These are phyloP conservation scores for Micropterix aruncella DNA, from an alignment of 2,888 invertebrate species.

Conservation along the genomic window DNA sequence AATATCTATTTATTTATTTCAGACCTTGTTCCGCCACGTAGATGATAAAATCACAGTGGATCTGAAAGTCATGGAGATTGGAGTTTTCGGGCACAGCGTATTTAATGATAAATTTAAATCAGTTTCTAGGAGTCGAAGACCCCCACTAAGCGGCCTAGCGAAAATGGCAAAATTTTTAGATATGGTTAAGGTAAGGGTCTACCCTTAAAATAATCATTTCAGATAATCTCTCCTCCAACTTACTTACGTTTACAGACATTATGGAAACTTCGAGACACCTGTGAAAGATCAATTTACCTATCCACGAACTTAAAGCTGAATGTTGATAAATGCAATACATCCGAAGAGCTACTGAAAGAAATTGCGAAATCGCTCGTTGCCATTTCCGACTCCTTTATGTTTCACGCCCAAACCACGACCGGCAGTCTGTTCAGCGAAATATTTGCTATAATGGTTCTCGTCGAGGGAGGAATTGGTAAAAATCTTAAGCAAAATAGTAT, in stretches of 20 bases:
- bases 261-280: conserved; percentile 17
- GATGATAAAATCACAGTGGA: conserved; percentile 28
- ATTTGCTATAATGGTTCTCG: conserved; percentile 35
- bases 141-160: too few relatives aligned
- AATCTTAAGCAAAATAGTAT: too few relatives aligned
- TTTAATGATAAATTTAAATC: too few relatives aligned
- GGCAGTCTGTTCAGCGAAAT: conserved; percentile 40
- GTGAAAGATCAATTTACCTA: conserved; percentile 19
- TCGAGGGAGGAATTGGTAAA: conserved; percentile 36
- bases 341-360: conserved; percentile 19
- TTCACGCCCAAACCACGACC: conserved; percentile 30
- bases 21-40: conserved; percentile 30
- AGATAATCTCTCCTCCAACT: too few relatives aligned
- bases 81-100: conserved; percentile 48
- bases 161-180: too few relatives aligned
- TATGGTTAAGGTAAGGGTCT: too few relatives aligned
- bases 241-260: conserved; percentile 20
- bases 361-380: conserved; percentile 17
- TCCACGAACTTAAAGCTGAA: conserved; percentile 22
- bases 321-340: conserved; percentile 14
- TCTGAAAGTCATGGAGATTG: conserved; percentile 41
- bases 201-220: too few relatives aligned
- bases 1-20: too few relatives aligned
- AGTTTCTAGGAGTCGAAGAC: too few relatives aligned
- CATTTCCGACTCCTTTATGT: conserved; percentile 17